Conservation (phyloP, 2,797 vertebrate species). For the Halcyon smyrnensis region DNA sequence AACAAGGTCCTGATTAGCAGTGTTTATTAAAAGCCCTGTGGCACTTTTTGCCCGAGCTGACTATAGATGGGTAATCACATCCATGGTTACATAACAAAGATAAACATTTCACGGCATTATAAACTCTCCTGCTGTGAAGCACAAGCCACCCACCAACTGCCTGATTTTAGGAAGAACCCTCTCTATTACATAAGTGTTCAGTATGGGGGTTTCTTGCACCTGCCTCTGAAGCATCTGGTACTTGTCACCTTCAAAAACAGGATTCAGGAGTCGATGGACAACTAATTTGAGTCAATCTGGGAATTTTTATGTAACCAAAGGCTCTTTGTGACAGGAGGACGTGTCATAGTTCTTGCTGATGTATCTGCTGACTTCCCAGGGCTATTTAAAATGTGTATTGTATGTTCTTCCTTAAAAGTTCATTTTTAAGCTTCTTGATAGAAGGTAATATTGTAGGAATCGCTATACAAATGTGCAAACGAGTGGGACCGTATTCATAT, state of each 20-base stretch:
- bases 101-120: slow-evolving; percentile 67
- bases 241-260: slow-evolving; percentile 70
- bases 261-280: slow-evolving; percentile 53
- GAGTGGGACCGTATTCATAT: slow-evolving; percentile 58
- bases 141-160: slow-evolving; percentile 70
- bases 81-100: slow-evolving; percentile 33
- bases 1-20: slow-evolving; percentile 28
- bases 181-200: slow-evolving; percentile 72
- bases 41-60: slow-evolving; percentile 34
- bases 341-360: background rate
- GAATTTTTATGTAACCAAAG: slow-evolving; percentile 55
- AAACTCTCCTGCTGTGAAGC: slow-evolving; percentile 69
- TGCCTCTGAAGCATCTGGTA: slow-evolving; percentile 76
- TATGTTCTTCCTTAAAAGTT: slow-evolving; percentile 38
- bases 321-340: background rate
- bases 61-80: slow-evolving; percentile 62
- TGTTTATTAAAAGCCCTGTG: slow-evolving; percentile 58
- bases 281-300: slow-evolving; percentile 42
- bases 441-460: slow-evolving; percentile 30
- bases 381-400: slow-evolving; percentile 40
- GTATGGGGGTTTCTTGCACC: slow-evolving; percentile 73
- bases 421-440: slow-evolving; percentile 7
- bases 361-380: background rate
- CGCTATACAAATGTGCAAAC: slow-evolving; percentile 26
- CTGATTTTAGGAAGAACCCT: slow-evolving; percentile 73